These are phyloP conservation scores for Lamellibrachia satsuma DNA, from an alignment of 2,888 invertebrate species.

Conservation along the genomic window DNA sequence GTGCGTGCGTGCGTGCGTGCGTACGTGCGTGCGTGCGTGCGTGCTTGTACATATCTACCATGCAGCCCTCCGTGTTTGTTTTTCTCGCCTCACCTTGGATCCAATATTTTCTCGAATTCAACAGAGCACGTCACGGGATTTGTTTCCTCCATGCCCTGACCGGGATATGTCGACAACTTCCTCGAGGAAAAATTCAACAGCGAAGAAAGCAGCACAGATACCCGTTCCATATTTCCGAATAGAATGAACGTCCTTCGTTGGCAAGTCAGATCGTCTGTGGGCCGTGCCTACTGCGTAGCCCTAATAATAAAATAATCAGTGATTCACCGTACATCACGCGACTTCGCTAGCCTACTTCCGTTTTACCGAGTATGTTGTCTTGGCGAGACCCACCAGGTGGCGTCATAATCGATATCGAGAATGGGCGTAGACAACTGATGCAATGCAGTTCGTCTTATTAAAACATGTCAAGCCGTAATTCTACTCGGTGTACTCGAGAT, in stretches of 20 bases:
- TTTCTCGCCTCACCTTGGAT: background rate
- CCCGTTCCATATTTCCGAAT: background rate
- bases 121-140: background rate
- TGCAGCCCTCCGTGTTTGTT: background rate
- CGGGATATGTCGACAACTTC: background rate
- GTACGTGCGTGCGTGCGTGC: background rate
- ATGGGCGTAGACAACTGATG: background rate
- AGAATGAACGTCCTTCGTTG: background rate
- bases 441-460: too few species aligned
- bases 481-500: too few species aligned
- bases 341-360: background rate
- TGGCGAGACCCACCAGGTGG: background rate
- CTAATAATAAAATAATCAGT: background rate
- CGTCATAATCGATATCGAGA: background rate
- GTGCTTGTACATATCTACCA: background rate
- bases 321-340: background rate
- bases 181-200: background rate
- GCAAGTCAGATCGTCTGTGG: background rate
- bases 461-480: too few species aligned
- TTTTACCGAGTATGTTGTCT: background rate
- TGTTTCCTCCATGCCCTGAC: background rate
- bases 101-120: background rate
- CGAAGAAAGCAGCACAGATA: background rate
- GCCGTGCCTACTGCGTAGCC: background rate
- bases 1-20: background rate